These are phyloP conservation scores for Xylota sylvarum DNA, from an alignment of 2,888 invertebrate species.

Conservation along the genomic window DNA sequence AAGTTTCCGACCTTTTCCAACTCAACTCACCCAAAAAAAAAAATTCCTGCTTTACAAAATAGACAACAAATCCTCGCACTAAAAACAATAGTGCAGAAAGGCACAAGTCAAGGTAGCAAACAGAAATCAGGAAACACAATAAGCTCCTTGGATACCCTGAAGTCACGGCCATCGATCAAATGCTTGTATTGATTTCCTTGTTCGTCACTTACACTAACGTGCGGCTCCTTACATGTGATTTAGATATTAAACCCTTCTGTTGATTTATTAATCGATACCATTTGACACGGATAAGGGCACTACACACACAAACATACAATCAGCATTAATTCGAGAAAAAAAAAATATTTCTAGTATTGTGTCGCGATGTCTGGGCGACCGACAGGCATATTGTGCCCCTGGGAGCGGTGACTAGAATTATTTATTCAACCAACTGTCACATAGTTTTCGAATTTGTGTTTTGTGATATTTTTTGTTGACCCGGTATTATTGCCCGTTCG, in stretches of 20 bases:
- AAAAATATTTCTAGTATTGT: constrained; percentile 17
- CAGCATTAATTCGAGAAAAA: constrained; percentile 13
- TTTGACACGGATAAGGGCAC: constrained; percentile 72
- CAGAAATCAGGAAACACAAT: constrained; percentile 50
- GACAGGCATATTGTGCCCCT: constrained; percentile 43
- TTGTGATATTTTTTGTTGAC: constrained; percentile 13
- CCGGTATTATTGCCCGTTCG: constrained; percentile 9
- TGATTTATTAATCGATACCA: constrained; percentile 74
- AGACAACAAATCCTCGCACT: background rate
- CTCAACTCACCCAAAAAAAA: background rate
- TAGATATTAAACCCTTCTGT: constrained; percentile 74
- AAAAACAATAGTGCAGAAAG: background rate
- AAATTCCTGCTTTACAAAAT: constrained; percentile 2
- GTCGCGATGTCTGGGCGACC: constrained; percentile 2
- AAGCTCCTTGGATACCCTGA: constrained; percentile 59
- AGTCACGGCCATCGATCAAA: constrained; percentile 70
- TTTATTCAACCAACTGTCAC: constrained; percentile 55
- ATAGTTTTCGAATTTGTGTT: constrained; percentile 34
- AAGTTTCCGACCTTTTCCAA: constrained; percentile 45
- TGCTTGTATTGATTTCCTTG: constrained; percentile 67
- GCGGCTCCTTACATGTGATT: constrained; percentile 63
- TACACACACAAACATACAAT: constrained; percentile 21
- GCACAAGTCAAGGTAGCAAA: constrained; percentile 33
- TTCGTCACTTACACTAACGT: constrained; percentile 52
- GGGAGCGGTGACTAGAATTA: constrained; percentile 44